Base-by-base conservation (phyloP, 1,140 invertebrate genomes). In the Macrobrachium rosenbergii region DNA sequence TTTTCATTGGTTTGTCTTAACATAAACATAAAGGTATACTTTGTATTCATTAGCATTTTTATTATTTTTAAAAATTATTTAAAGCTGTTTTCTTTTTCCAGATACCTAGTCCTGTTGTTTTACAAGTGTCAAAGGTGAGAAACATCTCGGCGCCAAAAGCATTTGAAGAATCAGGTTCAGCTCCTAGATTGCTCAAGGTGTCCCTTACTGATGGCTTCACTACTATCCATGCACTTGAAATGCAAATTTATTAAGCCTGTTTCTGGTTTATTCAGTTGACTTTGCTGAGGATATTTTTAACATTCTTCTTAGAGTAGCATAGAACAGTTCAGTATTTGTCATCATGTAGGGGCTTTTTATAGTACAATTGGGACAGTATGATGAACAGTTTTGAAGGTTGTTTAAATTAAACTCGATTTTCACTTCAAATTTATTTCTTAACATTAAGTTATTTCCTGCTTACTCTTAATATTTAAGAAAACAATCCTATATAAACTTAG, bases 101-200 rank as follows among this genome's bases (percentile, higher is more conserved):
- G 84, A 23, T 87, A 67, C 67, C 64, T 60, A 78, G 67, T 11
- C 84, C 84, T 11, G 17, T 87, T 21, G 94, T 98, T 16, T 92
- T 98, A 28, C 97, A 98, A 94, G 95, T 98, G 90, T 95, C 96
- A 91, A 96, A 97, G 91, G 93, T 97, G 69, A 93, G 96, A 19
- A 98, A 98, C 93, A 94, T 97, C 64, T 94, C 96, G 62, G 96
- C 96, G 23, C 97, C 97, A n/a, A 98, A 98, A 92, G 94, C 94
- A 62, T 96, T 97, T 92, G 96, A 98, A 91, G 96, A 97, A 89
- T 97, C 96, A 19, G 94, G 94, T 89, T 93, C 93, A 79, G 96
- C 96, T 67, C 96, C 97, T 2, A 93, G 96, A 16, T 95, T 98
- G 93, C 92, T 98, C 76, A 97, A 96, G 91, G 90, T 98, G 21